Conservation (phyloP, 2,888 invertebrate species). For the Orthonychiurus folsomi region DNA sequence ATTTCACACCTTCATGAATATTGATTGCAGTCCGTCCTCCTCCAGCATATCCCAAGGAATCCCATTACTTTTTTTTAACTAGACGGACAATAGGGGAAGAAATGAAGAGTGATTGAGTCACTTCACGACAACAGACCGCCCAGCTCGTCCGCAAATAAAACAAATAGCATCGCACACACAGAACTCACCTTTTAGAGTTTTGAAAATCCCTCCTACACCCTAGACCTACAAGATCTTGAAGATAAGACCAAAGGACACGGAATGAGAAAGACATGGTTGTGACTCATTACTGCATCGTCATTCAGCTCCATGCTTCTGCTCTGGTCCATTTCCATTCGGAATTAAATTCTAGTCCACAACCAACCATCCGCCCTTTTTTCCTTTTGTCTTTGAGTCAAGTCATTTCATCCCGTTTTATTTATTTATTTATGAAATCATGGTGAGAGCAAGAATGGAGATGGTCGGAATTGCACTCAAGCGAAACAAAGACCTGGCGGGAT, state of each 20-base stretch:
- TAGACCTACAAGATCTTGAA: neutral
- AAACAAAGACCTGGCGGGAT: too few relatives aligned
- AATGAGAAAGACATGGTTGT: neutral
- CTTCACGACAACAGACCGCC: too few relatives aligned
- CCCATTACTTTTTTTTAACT: neutral
- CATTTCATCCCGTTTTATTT: neutral
- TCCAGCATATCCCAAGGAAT: neutral
- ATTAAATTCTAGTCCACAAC: neutral
- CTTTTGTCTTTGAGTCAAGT: neutral
- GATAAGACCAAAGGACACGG: neutral
- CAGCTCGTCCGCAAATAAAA: too few relatives aligned
- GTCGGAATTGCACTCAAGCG: too few relatives aligned
- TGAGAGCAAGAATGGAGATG: too few relatives aligned
- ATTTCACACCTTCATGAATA: conserved; percentile 1
- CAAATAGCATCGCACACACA: too few relatives aligned
- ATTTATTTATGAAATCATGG: neutral
- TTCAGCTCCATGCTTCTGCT: neutral
- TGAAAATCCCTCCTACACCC: neutral
- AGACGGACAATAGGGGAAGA: neutral
- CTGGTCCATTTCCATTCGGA: neutral
- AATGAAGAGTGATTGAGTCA: neutral
- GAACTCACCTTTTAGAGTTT: too few relatives aligned
- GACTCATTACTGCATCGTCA: neutral
- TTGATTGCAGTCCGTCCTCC: neutral
- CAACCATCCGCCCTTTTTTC: neutral